Evolutionary conservation across 2,797 vertebrate species (phyloP).

Genomic region (Brachyrhaphis roseni): DNA sequence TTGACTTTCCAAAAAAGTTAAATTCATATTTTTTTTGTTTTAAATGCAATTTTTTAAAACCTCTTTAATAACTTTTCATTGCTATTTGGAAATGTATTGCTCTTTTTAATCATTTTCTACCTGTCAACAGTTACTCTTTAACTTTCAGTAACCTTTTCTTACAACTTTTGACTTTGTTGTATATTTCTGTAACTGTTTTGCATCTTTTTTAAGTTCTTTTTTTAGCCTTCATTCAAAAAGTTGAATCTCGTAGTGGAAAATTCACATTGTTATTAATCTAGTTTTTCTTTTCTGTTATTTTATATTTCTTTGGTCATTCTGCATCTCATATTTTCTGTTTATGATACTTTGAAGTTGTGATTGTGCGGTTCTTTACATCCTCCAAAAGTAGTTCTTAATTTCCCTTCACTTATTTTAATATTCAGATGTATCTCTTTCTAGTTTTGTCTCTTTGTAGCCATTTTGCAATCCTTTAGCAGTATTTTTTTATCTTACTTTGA

Average conservation of each 20-base stretch:
- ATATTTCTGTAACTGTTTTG: neutral
- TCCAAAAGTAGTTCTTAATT: neutral
- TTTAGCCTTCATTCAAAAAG: neutral
- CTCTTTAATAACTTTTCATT: neutral
- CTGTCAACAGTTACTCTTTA: neutral
- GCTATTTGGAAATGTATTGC: neutral
- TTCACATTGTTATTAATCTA: neutral
- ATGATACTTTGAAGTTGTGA: neutral
- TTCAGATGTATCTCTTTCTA: neutral
- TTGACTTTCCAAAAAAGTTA: neutral
- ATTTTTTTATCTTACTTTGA: neutral
- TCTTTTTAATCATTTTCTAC: neutral
- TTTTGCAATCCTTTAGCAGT: neutral
- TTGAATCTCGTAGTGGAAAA: neutral
- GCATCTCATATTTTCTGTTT: neutral
- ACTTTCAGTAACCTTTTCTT: neutral
- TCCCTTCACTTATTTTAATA: neutral
- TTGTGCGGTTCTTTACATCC: neutral
- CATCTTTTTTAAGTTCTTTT: neutral
- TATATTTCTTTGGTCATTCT: neutral
- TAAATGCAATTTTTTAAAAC: neutral
- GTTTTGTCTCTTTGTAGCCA: neutral
- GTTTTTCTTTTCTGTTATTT: neutral
- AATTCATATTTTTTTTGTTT: neutral
- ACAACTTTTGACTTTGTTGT: neutral